Evolutionary conservation across 2,113 vertebrate species (phyloP).

Genomic region (Bujurquina vittata): DNA sequence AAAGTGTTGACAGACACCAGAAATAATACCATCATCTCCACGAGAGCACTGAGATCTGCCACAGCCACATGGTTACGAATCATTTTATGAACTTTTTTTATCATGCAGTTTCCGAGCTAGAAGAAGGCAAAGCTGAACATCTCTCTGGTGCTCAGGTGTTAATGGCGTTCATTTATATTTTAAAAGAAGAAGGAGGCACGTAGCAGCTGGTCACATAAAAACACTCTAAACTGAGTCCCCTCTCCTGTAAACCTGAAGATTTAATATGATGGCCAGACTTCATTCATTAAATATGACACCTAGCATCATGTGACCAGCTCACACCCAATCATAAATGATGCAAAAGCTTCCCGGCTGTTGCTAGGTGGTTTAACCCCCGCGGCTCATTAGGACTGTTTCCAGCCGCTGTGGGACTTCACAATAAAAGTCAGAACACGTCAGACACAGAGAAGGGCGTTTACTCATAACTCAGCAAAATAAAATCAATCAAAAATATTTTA

Average conservation of each 20-base stretch:
- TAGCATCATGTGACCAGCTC: slow-evolving; percentile 41
- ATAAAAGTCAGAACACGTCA: background rate
- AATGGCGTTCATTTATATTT: background rate
- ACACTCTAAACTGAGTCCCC: background rate
- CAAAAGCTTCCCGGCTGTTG: slow-evolving; percentile 54
- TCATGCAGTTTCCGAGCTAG: background rate
- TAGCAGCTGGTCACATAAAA: background rate
- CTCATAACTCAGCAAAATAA: slow-evolving; percentile 2
- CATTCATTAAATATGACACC: slow-evolving; percentile 47
- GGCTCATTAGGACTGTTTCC: background rate
- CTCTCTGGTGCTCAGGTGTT: background rate
- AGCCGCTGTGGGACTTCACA: background rate
- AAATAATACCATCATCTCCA: too few species aligned
- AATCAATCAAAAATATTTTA: background rate
- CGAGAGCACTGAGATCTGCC: too few species aligned
- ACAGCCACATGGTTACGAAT: background rate
- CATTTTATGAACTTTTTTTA: background rate
- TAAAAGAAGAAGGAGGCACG: background rate
- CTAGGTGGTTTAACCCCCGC: slow-evolving; percentile 25
- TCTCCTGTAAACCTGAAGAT: background rate
- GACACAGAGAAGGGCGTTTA: background rate
- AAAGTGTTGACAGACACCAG: too few species aligned
- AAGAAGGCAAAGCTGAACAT: rapidly evolving
- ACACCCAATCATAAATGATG: slow-evolving; percentile 67
- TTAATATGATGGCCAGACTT: slow-evolving; percentile 23